A percentile compares a stretch with the other conserved stretches of the same genome.
phyloP scores from a whole-genome alignment of 2,888 invertebrate species.

The Leucophenga maculata region DNA sequence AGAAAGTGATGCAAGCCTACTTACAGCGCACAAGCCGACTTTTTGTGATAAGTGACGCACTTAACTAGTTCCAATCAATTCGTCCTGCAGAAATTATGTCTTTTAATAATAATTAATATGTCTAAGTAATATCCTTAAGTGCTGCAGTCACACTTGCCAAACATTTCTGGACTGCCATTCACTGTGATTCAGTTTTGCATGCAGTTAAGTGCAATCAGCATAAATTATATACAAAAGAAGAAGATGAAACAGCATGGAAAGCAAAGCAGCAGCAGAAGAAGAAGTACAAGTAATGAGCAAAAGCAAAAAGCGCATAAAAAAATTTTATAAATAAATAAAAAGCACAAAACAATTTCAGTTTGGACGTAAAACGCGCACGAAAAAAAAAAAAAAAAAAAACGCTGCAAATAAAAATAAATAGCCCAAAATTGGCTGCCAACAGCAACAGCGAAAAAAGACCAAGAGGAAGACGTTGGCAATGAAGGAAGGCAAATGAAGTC shows the following conservation, averaged over 20 bases:
- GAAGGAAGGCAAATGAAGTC: too few relatives aligned
- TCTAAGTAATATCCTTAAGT: too few relatives aligned
- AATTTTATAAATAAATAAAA: conserved; percentile 13
- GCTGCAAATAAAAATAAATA: conserved; percentile 19
- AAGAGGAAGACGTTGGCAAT: background rate
- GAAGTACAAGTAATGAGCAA: background rate
- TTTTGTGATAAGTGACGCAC: too few relatives aligned
- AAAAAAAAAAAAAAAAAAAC: background rate
- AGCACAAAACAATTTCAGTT: conserved; percentile 9
- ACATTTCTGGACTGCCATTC: background rate
- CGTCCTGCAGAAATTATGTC: too few relatives aligned
- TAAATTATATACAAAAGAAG: conserved; percentile 57
- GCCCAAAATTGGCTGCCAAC: conserved; percentile 21
- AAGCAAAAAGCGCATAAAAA: background rate
- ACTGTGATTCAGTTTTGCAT: conserved; percentile 8
- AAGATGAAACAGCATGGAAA: background rate
- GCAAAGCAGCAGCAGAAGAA: background rate
- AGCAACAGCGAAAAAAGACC: background rate
- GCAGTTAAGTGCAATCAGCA: conserved; percentile 65
- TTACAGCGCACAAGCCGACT: too few relatives aligned
- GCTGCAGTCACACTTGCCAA: conserved; percentile 6
- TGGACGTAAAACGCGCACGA: background rate
- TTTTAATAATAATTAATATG: too few relatives aligned
- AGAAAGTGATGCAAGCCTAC: too few relatives aligned
- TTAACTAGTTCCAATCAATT: too few relatives aligned